phyloP scores from a whole-genome alignment of 2,797 vertebrate genomes.

The Enteromius afrohamiltoni region DNA sequence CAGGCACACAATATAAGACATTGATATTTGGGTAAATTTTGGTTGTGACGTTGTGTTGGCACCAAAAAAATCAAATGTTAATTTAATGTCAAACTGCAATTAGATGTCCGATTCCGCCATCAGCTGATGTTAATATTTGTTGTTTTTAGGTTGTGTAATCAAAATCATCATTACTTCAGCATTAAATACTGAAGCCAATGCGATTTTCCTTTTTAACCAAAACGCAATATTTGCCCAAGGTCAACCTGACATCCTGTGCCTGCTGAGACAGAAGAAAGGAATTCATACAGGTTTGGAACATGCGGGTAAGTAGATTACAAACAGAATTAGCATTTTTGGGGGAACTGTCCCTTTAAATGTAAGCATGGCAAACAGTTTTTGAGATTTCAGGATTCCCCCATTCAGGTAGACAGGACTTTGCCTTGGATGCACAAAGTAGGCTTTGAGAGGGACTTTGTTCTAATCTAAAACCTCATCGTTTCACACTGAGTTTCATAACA shows the following conservation, averaged over 20 bases:
- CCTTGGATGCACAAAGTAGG: background rate
- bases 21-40: background rate
- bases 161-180: background rate
- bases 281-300: too few relatives aligned
- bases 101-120: background rate
- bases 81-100: background rate
- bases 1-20: background rate
- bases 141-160: slow-evolving; percentile 1
- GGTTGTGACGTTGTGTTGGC: background rate
- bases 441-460: background rate
- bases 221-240: background rate
- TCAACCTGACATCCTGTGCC: too few relatives aligned
- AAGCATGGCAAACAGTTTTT: background rate
- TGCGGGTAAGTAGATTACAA: background rate
- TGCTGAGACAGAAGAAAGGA: too few relatives aligned
- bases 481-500: background rate
- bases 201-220: background rate
- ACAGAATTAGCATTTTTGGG: background rate
- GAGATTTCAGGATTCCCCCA: background rate
- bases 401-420: background rate
- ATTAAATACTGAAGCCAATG: background rate
- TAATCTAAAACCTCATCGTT: background rate
- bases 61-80: background rate
- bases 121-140: background rate
- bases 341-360: background rate